Evolutionary conservation across 2,888 invertebrate species (phyloP).

Genomic region (Branchellion lobata): DNA sequence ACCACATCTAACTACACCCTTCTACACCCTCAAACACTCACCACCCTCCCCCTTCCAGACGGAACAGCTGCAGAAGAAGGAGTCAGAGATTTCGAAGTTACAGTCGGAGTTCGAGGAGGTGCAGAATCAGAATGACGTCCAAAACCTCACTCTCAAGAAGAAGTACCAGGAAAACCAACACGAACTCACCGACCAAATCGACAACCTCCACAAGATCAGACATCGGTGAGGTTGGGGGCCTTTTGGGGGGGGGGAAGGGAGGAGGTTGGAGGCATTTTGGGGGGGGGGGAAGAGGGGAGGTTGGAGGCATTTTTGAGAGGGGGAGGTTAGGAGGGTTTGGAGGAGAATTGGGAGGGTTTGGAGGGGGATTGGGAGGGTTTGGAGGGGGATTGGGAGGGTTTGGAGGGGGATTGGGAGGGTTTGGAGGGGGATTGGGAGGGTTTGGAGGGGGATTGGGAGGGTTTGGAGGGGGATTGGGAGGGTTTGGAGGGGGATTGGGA

Average conservation of each 20-base stretch:
- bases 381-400: too few species aligned
- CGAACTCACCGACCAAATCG: conserved; percentile 44
- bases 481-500: too few species aligned
- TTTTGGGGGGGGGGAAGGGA: background rate
- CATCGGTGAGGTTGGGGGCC: too few species aligned
- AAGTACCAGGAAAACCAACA: conserved; percentile 44
- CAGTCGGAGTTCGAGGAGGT: conserved; percentile 23
- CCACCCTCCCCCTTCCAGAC: background rate
- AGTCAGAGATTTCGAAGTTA: conserved; percentile 21
- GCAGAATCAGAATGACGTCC: conserved; percentile 21
- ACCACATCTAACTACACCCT: too few species aligned
- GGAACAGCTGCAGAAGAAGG: conserved; percentile 27
- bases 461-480: too few species aligned
- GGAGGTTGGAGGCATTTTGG: background rate
- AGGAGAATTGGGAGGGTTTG: too few species aligned
- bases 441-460: too few species aligned
- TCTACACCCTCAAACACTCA: too few species aligned
- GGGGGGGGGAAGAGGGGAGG: background rate
- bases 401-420: too few species aligned
- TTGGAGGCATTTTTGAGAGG: background rate
- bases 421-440: too few species aligned
- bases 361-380: too few species aligned
- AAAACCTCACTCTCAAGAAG: conserved; percentile 41
- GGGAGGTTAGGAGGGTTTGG: background rate
- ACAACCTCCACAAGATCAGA: conserved; percentile 44